Percentiles rank a stretch among this genome's conserved stretches.
These are phyloP conservation scores for Podargus strigoides DNA, from an alignment of 2,797 vertebrate species.

Conservation along the genomic window DNA sequence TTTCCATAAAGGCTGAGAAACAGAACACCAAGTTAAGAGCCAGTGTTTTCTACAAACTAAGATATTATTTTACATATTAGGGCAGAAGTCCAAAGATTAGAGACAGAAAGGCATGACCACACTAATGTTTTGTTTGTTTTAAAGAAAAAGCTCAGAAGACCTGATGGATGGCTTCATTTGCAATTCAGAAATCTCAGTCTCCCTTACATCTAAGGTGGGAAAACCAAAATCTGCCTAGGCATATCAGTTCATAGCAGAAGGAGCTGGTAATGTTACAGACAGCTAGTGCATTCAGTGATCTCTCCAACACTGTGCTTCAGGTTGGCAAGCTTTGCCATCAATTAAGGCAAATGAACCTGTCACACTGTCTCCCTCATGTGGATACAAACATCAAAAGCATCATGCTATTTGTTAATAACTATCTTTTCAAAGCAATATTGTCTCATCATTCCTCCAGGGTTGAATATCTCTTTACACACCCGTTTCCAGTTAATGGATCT, in stretches of 20 bases:
- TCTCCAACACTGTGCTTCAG: not conserved
- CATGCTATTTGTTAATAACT: not conserved
- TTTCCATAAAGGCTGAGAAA: not conserved
- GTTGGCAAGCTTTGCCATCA: not conserved
- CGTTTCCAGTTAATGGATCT: not conserved
- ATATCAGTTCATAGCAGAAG: not conserved
- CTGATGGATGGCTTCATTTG: not conserved
- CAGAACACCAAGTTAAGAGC: not conserved
- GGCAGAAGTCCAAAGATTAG: not conserved
- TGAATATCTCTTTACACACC: not conserved
- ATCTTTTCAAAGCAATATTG: not conserved
- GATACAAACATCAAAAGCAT: not conserved
- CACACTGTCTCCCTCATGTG: not conserved
- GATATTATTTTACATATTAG: not conserved
- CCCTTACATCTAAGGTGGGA: not conserved
- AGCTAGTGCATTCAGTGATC: not conserved
- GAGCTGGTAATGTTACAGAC: not conserved
- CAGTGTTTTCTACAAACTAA: not conserved
- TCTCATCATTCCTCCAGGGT: not conserved
- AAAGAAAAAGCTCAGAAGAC: not conserved
- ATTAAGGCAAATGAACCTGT: not conserved
- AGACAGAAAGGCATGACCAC: not conserved
- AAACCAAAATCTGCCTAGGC: not conserved
- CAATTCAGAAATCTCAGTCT: not conserved
- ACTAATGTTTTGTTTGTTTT: not conserved